Evolutionary conservation across 2,888 invertebrate species (phyloP).

Genomic region (Merodon equestris): DNA sequence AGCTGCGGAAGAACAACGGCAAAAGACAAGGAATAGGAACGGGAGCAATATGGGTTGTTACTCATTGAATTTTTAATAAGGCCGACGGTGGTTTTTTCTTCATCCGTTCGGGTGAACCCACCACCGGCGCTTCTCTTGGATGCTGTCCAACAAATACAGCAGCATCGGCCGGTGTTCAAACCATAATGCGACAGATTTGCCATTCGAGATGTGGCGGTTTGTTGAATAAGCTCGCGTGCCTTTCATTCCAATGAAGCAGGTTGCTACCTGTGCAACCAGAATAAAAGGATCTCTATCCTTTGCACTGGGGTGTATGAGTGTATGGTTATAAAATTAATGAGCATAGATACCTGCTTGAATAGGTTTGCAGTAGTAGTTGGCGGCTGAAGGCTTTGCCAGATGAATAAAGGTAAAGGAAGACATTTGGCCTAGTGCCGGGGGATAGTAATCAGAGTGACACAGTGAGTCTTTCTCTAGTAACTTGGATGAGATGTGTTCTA

Average conservation of each 20-base stretch:
- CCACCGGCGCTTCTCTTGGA: constrained; percentile 27
- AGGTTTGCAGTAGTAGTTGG: too few relatives aligned
- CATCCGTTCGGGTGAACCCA: constrained; percentile 1
- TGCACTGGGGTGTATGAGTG: background rate
- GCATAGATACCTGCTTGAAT: constrained; percentile 11
- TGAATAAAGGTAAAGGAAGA: constrained; percentile 35
- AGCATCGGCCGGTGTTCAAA: constrained; percentile 46
- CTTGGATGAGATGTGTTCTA: too few relatives aligned
- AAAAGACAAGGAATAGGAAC: background rate
- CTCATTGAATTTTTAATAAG: constrained; percentile 66
- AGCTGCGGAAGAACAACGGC: too few relatives aligned
- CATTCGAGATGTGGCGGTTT: constrained; percentile 44
- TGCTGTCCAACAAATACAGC: constrained; percentile 55
- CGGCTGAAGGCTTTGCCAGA: background rate
- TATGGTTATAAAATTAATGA: constrained; percentile 60
- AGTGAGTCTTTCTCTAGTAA: constrained; percentile 29
- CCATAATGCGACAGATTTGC: constrained; percentile 55
- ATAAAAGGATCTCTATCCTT: constrained; percentile 9
- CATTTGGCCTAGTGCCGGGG: constrained; percentile 52
- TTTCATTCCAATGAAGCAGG: constrained; percentile 19
- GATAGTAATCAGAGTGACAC: constrained; percentile 62
- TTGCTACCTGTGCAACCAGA: too few relatives aligned
- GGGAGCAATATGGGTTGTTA: constrained; percentile 32
- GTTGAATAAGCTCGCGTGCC: constrained; percentile 45
- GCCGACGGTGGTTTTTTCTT: constrained; percentile 41